Evolutionary conservation across 2,113 vertebrate genomes (phyloP).

Genomic region (Mastomys natalensis): DNA sequence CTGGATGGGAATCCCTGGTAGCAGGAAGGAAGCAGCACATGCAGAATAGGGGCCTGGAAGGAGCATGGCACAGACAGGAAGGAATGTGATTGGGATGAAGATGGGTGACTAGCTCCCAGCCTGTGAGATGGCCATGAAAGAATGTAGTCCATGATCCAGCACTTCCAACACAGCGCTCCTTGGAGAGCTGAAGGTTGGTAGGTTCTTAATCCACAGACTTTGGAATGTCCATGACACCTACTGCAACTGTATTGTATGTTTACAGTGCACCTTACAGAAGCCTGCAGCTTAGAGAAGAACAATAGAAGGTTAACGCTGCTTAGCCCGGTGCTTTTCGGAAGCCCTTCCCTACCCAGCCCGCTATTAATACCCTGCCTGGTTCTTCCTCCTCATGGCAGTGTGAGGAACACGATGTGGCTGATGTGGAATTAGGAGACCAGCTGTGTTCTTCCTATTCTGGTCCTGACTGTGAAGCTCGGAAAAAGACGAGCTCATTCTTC

Average conservation of each 20-base stretch:
- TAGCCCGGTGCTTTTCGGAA: slow-evolving; percentile 52
- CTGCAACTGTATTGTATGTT: neutral
- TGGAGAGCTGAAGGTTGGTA: neutral
- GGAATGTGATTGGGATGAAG: neutral
- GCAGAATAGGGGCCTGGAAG: neutral
- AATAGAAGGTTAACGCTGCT: slow-evolving; percentile 29
- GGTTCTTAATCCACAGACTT: slow-evolving; percentile 17
- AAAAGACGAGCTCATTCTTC: slow-evolving; percentile 15
- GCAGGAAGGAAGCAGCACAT: neutral
- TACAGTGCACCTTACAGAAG: neutral
- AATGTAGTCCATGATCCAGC: neutral
- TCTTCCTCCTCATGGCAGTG: neutral
- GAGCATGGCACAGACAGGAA: accelerated
- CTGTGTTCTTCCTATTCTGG: slow-evolving; percentile 34
- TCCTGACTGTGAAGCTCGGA: neutral
- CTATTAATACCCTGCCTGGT: slow-evolving; percentile 16
- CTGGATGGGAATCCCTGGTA: neutral
- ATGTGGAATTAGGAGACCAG: slow-evolving; percentile 13
- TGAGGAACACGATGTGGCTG: neutral
- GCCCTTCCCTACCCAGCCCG: neutral
- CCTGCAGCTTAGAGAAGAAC: neutral
- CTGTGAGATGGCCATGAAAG: neutral
- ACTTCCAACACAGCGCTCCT: slow-evolving; percentile 13
- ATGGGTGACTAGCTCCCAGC: neutral
- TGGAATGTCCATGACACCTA: neutral